phyloP scores from a whole-genome alignment of 2,113 vertebrate genomes.

The Caloenas nicobarica region DNA sequence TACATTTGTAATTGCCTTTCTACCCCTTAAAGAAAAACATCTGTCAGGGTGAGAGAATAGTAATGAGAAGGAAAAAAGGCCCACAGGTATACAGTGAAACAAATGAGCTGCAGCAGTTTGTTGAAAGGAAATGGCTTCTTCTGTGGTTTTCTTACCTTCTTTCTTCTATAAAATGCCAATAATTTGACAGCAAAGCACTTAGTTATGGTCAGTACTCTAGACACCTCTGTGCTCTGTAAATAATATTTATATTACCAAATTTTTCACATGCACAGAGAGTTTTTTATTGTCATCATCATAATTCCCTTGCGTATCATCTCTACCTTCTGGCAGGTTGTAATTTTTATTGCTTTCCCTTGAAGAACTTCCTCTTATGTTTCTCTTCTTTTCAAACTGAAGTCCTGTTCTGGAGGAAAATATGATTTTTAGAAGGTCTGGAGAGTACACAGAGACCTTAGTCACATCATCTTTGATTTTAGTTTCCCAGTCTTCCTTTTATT shows the following conservation, averaged over 20 bases:
- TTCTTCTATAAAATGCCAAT: neutral
- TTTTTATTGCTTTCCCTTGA: neutral
- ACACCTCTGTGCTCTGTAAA: neutral
- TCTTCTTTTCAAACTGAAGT: neutral
- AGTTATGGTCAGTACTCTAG: neutral
- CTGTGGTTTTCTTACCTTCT: neutral
- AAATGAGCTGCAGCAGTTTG: neutral
- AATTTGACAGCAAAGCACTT: neutral
- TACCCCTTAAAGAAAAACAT: neutral
- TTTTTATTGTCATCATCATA: neutral
- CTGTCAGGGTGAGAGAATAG: neutral
- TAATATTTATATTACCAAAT: neutral
- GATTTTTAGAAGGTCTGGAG: neutral
- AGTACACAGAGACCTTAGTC: neutral
- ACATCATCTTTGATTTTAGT: neutral
- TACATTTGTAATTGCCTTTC: neutral
- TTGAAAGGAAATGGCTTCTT: neutral
- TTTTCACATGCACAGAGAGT: neutral
- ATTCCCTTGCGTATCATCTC: neutral
- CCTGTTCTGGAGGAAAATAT: neutral
- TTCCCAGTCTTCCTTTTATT: neutral
- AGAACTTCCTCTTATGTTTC: neutral
- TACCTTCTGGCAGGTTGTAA: neutral
- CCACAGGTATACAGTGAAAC: neutral
- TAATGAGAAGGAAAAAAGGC: neutral